phyloP scores from a whole-genome alignment of 2,113 vertebrate genomes.

The Neogale vison region DNA sequence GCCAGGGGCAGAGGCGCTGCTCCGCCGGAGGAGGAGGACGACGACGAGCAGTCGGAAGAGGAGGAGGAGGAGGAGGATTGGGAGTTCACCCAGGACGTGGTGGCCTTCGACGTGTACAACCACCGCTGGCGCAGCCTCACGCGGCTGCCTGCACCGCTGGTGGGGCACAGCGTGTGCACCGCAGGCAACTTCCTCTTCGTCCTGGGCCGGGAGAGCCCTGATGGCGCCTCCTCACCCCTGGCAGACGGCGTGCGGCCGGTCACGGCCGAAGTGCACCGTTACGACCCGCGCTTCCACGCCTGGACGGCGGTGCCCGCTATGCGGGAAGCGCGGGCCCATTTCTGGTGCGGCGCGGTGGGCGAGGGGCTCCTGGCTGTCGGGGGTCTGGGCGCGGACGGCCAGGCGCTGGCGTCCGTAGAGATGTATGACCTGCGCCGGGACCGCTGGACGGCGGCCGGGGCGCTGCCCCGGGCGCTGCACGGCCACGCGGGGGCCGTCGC shows the following conservation, averaged over 20 bases:
- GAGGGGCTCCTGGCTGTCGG: slow-evolving; percentile 90
- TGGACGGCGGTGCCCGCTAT: slow-evolving; percentile 90
- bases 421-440: slow-evolving; percentile 89
- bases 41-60: background rate
- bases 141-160: slow-evolving; percentile 82
- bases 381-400: slow-evolving; percentile 82
- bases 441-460: slow-evolving; percentile 85
- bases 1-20: background rate
- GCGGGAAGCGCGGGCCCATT: slow-evolving; percentile 90
- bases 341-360: slow-evolving; percentile 90
- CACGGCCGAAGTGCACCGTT: slow-evolving; percentile 90
- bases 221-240: slow-evolving; percentile 54
- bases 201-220: slow-evolving; percentile 90
- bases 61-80: slow-evolving; percentile 46
- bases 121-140: slow-evolving; percentile 87
- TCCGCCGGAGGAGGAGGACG: background rate
- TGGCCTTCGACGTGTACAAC: slow-evolving; percentile 89
- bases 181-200: slow-evolving; percentile 94
- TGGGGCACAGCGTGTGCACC: slow-evolving; percentile 90
- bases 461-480: slow-evolving; percentile 87
- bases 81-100: slow-evolving; percentile 84
- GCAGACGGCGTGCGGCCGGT: slow-evolving; percentile 37
- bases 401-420: slow-evolving; percentile 89
- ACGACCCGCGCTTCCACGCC: slow-evolving; percentile 91
- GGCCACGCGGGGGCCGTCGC: slow-evolving; percentile 91